Evolutionary conservation across 1,140 invertebrate genomes (phyloP), one percentile per base, ranked within the genome.

Genomic region (Tetramorium alpestre): DNA sequence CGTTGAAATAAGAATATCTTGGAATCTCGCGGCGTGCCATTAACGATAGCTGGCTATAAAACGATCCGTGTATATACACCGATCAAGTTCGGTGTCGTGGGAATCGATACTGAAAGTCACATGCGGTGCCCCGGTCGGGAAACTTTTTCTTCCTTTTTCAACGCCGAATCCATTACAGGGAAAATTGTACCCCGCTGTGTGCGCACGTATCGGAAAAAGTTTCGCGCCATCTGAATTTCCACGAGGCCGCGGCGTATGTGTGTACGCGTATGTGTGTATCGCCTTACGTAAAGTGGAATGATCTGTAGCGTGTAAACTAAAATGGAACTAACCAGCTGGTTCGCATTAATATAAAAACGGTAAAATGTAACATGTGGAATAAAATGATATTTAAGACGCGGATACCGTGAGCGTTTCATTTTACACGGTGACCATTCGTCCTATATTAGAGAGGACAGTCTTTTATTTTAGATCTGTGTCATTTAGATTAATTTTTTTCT

Each of bases 51-150:
- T 13, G 6, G 51, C 6, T 44, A 25, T 13, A 80, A 33, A 49
- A 16, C 44, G 25, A 11, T 22, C 2, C 60, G 28, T 22, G 18
- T 33, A 10, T 22, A 28, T 44, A 16, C 28, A 22, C 25, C 25
- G 41, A 84, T 75, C 28, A 33, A 60, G n/a, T 25, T 8, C n/a
- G 76, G 28, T 73, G 51, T 72, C 78, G 51, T 73, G 67, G 41
- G 67, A 82, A 82, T 47, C 67, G 67, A 82, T 73, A 65, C 80
- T n/a, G 38, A 28, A 16, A 82, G 38, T 72, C 41, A 47, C 65
- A 47, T 18, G 7, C 38, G 51, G 28, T 54, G 13, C 25, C n/a
- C 5, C 13, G 7, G 18, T 13, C 16, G 22, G 56, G 22, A 47
- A 72, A n/a, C 28, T 69, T 73, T 44, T 41, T 28, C 41, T 7